Conservation (phyloP, 2,888 invertebrate genomes). For the Microctonus aethiopoides region DNA sequence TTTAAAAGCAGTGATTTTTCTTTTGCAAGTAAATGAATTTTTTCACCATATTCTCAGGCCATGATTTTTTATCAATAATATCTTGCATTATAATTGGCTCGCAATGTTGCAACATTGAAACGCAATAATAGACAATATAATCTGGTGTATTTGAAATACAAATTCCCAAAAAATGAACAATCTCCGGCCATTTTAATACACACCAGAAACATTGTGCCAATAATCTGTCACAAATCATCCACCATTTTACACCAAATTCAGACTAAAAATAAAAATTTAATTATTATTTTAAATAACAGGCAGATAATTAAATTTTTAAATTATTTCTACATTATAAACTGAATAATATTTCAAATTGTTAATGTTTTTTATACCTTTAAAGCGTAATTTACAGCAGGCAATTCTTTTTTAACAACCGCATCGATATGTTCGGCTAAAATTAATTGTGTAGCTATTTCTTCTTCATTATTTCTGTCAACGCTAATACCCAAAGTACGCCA, state of each 20-base stretch:
- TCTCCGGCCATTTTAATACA: constrained; percentile 60
- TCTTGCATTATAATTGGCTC: constrained; percentile 53
- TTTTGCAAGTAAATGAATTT: no score
- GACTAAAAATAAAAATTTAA: constrained; percentile 44
- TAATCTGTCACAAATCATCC: constrained; percentile 60
- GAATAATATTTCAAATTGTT: constrained; percentile 13
- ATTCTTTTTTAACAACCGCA: constrained; percentile 55
- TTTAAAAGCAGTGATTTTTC: no score
- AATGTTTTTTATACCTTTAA: constrained; percentile 52
- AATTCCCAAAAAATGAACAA: constrained; percentile 58
- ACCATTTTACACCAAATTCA: constrained; percentile 60
- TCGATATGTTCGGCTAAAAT: constrained; percentile 60
- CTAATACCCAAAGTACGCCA: constrained; percentile 57
- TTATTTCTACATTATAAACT: no score
- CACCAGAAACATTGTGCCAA: constrained; percentile 61
- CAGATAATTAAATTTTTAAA: neutral
- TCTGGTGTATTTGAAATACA: constrained; percentile 61
- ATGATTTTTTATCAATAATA: constrained; percentile 54
- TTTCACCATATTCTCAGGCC: constrained; percentile 62
- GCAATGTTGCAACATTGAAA: constrained; percentile 57
- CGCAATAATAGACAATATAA: constrained; percentile 62
- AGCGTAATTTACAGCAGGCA: constrained; percentile 56
- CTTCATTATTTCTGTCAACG: constrained; percentile 52
- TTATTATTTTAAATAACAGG: neutral
- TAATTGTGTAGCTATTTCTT: constrained; percentile 54